Conservation (phyloP, 2,888 invertebrate genomes). For the Phaonia tiefii region DNA sequence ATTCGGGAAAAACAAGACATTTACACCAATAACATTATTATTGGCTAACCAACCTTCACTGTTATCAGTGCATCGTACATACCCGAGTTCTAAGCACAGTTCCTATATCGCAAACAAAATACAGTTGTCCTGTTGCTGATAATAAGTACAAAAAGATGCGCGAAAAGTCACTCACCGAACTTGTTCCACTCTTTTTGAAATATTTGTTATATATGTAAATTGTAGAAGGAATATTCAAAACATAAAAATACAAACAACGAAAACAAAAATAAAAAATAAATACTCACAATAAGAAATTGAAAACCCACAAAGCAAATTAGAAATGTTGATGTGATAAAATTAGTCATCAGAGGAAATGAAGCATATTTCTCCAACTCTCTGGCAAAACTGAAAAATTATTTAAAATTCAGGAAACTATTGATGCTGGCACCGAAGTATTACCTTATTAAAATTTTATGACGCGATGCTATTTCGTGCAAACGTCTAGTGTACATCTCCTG, state of each 20-base stretch:
- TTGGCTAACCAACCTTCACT: too few species aligned
- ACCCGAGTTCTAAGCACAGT: conserved; percentile 42
- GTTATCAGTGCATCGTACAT: conserved; percentile 35
- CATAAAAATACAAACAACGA: too few species aligned
- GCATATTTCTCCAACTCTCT: conserved; percentile 38
- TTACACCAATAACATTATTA: too few species aligned
- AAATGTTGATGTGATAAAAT: conserved; percentile 51
- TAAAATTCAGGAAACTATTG: background rate
- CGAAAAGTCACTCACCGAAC: conserved; percentile 36
- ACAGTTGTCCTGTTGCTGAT: conserved; percentile 47
- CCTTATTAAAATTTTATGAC: conserved; percentile 53
- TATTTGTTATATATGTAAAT: too few species aligned
- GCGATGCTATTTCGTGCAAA: conserved; percentile 42
- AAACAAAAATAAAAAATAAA: too few species aligned
- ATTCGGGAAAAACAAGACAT: too few species aligned
- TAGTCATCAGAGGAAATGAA: conserved; percentile 45
- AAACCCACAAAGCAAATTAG: conserved; percentile 56
- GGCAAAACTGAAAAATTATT: conserved; percentile 30
- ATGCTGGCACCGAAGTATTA: conserved; percentile 2
- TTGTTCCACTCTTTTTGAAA: conserved; percentile 40
- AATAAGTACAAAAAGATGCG: conserved; percentile 39
- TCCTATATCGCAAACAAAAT: conserved; percentile 39
- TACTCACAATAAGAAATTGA: conserved; percentile 53
- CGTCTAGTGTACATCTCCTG: conserved; percentile 53
- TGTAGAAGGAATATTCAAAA: too few species aligned